Percentiles rank a stretch among this genome's conserved stretches.
Conservation (phyloP, 2,113 vertebrate species). For the Micromys minutus region DNA sequence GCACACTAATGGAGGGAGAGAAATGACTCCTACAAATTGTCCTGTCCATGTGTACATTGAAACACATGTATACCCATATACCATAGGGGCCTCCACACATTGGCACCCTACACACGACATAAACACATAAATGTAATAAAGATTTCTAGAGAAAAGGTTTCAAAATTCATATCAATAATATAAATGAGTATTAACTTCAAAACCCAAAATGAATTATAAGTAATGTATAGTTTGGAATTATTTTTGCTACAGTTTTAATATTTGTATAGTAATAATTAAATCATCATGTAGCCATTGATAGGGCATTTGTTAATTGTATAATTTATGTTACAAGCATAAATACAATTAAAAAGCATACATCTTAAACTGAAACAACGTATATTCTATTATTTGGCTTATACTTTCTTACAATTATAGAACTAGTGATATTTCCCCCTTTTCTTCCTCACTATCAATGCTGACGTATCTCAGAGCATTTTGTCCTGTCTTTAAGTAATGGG, state of each 20-base stretch:
- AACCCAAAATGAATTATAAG: neutral
- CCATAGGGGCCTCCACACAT: neutral
- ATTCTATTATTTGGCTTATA: neutral
- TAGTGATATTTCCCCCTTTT: neutral
- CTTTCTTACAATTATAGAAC: slow-evolving; percentile 15
- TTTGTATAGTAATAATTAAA: neutral
- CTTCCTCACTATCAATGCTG: neutral
- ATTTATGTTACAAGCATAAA: neutral
- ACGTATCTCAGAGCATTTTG: neutral
- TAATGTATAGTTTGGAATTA: slow-evolving; percentile 33
- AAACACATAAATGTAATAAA: neutral
- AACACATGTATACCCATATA: neutral
- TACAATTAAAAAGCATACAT: neutral
- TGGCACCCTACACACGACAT: neutral
- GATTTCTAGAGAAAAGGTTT: too few relatives aligned
- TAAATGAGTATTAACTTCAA: slow-evolving; percentile 14
- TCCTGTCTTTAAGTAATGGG: slow-evolving; percentile 49
- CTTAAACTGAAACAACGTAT: slow-evolving; percentile 5
- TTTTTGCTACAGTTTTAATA: neutral
- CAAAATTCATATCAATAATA: neutral
- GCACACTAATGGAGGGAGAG: neutral
- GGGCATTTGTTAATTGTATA: neutral
- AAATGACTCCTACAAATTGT: neutral
- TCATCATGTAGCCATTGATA: neutral
- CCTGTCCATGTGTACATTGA: neutral